phyloP scores from a whole-genome alignment of 2,888 invertebrate species.

The Plagodis pulveraria region DNA sequence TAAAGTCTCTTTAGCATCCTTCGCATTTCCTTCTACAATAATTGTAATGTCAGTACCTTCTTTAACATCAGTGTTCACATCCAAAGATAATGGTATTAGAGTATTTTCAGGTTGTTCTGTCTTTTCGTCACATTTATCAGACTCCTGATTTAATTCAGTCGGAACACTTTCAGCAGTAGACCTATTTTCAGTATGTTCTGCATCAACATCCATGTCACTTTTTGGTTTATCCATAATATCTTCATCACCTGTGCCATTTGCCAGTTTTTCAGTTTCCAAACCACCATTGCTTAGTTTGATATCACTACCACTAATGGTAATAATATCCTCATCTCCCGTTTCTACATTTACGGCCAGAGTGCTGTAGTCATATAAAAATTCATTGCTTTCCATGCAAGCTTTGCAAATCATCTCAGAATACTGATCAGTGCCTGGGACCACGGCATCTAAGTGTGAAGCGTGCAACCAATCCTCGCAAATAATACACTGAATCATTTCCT shows the following conservation, averaged over 20 bases:
- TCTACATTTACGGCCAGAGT: slow-evolving; percentile 70
- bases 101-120: slow-evolving; percentile 3
- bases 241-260: slow-evolving; percentile 6
- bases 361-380: slow-evolving; percentile 90
- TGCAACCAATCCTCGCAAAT: slow-evolving; percentile 99
- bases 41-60: too few relatives aligned
- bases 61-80: too few relatives aligned
- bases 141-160: slow-evolving; percentile 1
- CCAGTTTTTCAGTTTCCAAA: slow-evolving; percentile 16
- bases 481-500: slow-evolving; percentile 98
- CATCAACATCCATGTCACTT: slow-evolving; percentile 20
- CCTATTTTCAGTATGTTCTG: slow-evolving; percentile 7
- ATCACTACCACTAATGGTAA: slow-evolving; percentile 41
- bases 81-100: not conserved
- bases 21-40: too few relatives aligned
- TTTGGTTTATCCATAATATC: slow-evolving; percentile 12
- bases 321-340: slow-evolving; percentile 52
- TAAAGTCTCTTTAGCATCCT: too few relatives aligned
- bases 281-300: slow-evolving; percentile 40
- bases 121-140: slow-evolving; percentile 3
- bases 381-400: slow-evolving; percentile 89
- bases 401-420: slow-evolving; percentile 94
- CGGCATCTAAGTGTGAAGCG: slow-evolving; percentile 88
- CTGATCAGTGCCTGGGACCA: slow-evolving; percentile 83
- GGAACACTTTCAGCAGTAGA: slow-evolving; percentile 6